Base-by-base conservation (phyloP, 2,888 invertebrate genomes). In the Busseola fusca region DNA sequence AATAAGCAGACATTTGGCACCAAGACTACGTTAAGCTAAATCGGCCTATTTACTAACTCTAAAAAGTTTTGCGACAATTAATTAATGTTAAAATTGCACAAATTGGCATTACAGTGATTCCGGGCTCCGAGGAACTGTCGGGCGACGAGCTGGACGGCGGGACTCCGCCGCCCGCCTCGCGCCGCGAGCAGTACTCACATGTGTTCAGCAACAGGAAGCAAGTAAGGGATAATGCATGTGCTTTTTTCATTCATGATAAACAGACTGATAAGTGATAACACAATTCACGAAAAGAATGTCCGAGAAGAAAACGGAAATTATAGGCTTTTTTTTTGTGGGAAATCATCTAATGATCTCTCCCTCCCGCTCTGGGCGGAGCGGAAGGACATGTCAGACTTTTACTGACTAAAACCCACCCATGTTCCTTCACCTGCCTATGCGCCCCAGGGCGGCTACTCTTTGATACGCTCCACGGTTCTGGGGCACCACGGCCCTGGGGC, bases 111-210 rank as follows among this genome's bases (percentile, higher is more conserved):
- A n/a, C 91, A 97, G 97, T 98, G 88, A 97, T 98, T 82, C 97
- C 98, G 14, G 98, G 98, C 1, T 97, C 97, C 6, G 98, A 98
- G 90, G 98, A 98, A 86, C 93, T 98, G 67, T 98, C 98, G 85
- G 98, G 87, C 57, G 89, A 89, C 72, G 89, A 89, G 74, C 40
- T 87, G 69, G 96, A 97, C 66, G 96, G 96, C 3, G 94, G 95
- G 5, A 97, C 97, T 7, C 97, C 97, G 37, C 97, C 97, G 58
- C 96, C 96, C 85, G 86, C 91, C 48, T 78, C 88, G 42, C 87
- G 90, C n/a, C 86, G 85, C 3, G 91, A 93, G 58, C 89, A 90
- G 30, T 94, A 94, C 88, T 91, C 91, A 45, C 93, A 94, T 70
- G 91, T 95, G 72, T 95, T 95, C 87, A 87, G 88, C 66, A 84